Evolutionary conservation across 1,140 invertebrate species (phyloP), one percentile per base, ranked within the genome.

Genomic region (Galleria mellonella): DNA sequence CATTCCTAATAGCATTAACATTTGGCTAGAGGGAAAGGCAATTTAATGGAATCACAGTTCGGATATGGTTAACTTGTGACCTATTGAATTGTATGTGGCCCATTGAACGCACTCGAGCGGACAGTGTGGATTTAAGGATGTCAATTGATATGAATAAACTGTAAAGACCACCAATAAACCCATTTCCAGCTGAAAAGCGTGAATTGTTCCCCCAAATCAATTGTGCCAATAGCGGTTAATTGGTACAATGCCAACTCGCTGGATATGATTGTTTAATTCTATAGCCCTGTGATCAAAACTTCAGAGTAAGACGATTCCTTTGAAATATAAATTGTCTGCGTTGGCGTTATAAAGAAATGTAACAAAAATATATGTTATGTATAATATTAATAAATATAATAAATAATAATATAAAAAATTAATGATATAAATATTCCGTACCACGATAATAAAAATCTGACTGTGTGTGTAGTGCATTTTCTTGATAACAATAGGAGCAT

Each of bases 201-300:
- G 67, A 75, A 79, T 75, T 68, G 52, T 64, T 56, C 42, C 32
- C 47, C 37, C 45, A 69, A 71, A 51, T 62, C 52, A 52, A 63
- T 67, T 67, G 58, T 46, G 58, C 48, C 57, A 39, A 51, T 67
- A 59, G 57, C 63, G 53, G 60, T 62, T 72, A 69, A 72, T 71
- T 83, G 75, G 76, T 83, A 61, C 55, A 51, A 62, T 66, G 78
- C 74, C 78, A 81, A 70, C 55, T 68, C 54, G 50, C 47, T 40
- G 53, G 61, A 61, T 64, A 75, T 58, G 62, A 59, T 66, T 71
- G 67, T 66, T 72, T 71, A 71, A 74, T 64, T 64, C 54, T 59
- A 6, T 6, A 6, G 17, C 6, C 2, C 17, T 23, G 6, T 23
- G 2, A n/a, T 23, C 6, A 23, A 6, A 3, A 23, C 6, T 23